Percentiles rank a stretch among this genome's conserved stretches.
These are phyloP conservation scores for Etheostoma perlongum DNA, from an alignment of 2,797 vertebrate species.

Conservation along the genomic window DNA sequence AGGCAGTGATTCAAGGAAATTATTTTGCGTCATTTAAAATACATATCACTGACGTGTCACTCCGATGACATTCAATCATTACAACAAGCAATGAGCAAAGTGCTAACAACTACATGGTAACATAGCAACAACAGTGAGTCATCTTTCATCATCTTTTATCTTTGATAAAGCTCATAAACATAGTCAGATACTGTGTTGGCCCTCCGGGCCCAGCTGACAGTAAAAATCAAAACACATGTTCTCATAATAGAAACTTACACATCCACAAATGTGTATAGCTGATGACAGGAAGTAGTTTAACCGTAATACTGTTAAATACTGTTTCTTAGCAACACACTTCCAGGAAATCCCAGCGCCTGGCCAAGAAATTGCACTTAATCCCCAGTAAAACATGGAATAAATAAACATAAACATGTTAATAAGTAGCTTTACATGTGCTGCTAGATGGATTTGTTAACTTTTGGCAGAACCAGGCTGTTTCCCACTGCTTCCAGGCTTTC, in stretches of 20 bases:
- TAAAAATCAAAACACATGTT: neutral
- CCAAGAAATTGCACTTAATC: no score
- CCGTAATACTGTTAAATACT: no score
- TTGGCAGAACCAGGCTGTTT: no score
- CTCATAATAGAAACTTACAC: neutral
- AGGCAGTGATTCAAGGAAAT: neutral
- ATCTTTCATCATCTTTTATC: no score
- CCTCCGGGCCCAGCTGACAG: neutral
- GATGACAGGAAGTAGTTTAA: neutral
- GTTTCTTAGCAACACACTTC: no score
- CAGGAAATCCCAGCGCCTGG: no score
- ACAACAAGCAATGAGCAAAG: neutral
- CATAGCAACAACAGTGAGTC: no score
- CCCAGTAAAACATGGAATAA: no score
- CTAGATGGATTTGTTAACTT: no score
- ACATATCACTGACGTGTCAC: neutral
- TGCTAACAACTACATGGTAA: neutral
- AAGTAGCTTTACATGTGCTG: no score
- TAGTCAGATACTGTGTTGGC: neutral
- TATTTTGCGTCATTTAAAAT: neutral
- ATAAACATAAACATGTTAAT: no score
- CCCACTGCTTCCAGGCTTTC: no score
- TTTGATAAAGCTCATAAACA: neutral
- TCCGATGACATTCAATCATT: neutral
- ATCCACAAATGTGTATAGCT: neutral